Evolutionary conservation across 2,888 invertebrate species (phyloP), one percentile per base, ranked within the genome.

Genomic region (Parnassius glacialis): DNA sequence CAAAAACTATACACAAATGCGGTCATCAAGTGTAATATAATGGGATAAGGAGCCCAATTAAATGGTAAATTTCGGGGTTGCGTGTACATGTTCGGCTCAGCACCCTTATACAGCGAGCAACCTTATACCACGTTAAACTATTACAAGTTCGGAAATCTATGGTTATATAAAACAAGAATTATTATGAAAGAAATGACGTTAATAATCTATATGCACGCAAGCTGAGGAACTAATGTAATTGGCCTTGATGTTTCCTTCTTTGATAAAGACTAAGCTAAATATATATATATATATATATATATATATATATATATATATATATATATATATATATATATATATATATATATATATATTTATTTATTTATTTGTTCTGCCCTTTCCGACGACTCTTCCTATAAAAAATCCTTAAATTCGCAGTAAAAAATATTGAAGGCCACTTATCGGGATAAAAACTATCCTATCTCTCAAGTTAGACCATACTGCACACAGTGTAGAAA

Each of bases 81-180:
- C 61, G 61, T 61, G 61, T 10, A 45, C 53, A n/a, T 34, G 16
- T 54, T 12, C 59, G 50, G 41, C 48, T 12, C 20, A 48, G 50
- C 44, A 50, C 55, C 20, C 12, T 13, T 50, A 45, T 50, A 13
- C 34, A 43, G 54, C 48, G 20, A 48, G 48, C 48, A 12, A 45
- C 44, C 51, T 48, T 13, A 48, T 16, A 5, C 48, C 48, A 9
- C 13, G 12, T 13, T 57, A 57, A 57, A 53, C 53, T 57, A 62
- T 54, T 48, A 62, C 47, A 43, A 61, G 47, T 62, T 58, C 62
- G 57, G 62, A 62, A 62, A 62, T 44, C 57, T 58, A 57, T 57
- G 48, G 61, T 52, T 52, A 41, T 47, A 58, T 54, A 41, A 34
- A 58, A 62, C 58, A 62, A 54, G 54, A 58, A 58, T 54, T 44